A percentile compares a stretch with the other conserved stretches of the same genome.
Conservation (phyloP, 1,140 invertebrate species). For the Monochamus saltuarius region DNA sequence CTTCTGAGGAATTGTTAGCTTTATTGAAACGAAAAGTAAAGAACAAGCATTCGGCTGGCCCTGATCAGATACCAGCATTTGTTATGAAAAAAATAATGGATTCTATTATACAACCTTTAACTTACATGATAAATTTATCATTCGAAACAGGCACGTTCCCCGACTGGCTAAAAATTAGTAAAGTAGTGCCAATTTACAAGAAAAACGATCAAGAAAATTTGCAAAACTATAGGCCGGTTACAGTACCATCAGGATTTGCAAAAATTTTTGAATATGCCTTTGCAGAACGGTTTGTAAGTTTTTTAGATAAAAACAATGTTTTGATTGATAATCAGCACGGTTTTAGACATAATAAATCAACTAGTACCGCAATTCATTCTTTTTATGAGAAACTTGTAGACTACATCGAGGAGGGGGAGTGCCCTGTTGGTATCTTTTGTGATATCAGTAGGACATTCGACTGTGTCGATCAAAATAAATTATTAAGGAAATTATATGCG, state of each 20-base stretch:
- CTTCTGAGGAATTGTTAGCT: too few species aligned
- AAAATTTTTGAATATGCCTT: constrained; percentile 22
- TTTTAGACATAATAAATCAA: constrained; percentile 3
- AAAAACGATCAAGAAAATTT: too few species aligned
- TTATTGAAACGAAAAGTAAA: too few species aligned
- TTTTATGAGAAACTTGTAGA: constrained; percentile 17
- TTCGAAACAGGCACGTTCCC: too few species aligned
- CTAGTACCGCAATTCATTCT: constrained; percentile 5
- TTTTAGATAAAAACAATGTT: not conserved
- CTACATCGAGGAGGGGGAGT: constrained; percentile 14
- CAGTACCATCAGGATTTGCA: constrained; percentile 1
- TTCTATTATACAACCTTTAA: too few species aligned
- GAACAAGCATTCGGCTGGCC: too few species aligned
- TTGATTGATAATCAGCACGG: constrained; percentile 9
- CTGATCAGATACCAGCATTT: too few species aligned
- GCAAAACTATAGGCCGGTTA: too few species aligned
- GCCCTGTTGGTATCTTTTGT: constrained; percentile 14
- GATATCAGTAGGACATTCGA: constrained; percentile 22
- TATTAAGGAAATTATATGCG: not conserved
- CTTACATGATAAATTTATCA: too few species aligned
- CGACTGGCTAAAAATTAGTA: too few species aligned
- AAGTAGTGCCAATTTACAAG: too few species aligned
- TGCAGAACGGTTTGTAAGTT: constrained; percentile 6
- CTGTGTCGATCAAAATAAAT: constrained; percentile 13
- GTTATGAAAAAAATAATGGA: too few species aligned